A percentile compares a stretch with the other conserved stretches of the same genome.
phyloP scores from a whole-genome alignment of 2,113 vertebrate species.

The Willisornis vidua region DNA sequence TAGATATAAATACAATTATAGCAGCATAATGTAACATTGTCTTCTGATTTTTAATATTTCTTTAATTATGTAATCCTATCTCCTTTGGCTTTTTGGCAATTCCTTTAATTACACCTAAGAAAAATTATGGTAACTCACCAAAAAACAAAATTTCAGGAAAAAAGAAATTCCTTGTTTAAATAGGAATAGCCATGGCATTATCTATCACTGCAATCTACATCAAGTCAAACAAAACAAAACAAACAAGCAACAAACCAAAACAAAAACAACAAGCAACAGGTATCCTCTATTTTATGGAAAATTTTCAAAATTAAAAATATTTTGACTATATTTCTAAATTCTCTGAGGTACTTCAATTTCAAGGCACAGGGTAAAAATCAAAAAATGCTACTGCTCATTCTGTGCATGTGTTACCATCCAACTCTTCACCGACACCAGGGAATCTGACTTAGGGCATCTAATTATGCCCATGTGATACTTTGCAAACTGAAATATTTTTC shows the following conservation, averaged over 20 bases:
- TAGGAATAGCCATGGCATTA: neutral
- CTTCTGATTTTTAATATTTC: neutral
- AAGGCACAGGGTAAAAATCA: neutral
- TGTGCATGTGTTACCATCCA: neutral
- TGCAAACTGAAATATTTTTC: neutral
- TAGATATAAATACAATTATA: neutral
- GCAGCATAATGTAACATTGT: neutral
- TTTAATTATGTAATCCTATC: neutral
- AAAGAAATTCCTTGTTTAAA: neutral
- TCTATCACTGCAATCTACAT: neutral
- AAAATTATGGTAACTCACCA: neutral
- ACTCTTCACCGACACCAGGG: neutral
- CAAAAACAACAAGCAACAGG: neutral
- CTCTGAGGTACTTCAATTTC: neutral
- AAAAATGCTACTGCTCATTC: neutral
- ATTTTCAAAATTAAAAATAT: neutral
- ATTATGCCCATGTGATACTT: neutral
- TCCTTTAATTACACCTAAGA: neutral
- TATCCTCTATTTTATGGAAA: neutral
- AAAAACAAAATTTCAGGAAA: neutral
- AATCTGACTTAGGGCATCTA: neutral
- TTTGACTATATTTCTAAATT: neutral
- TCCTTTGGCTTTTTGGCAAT: neutral
- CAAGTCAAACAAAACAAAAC: neutral
- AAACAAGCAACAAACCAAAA: neutral